A percentile compares a stretch with the other conserved stretches of the same genome.
phyloP scores from a whole-genome alignment of 2,797 vertebrate genomes.

The Crocodylus rhombifer region DNA sequence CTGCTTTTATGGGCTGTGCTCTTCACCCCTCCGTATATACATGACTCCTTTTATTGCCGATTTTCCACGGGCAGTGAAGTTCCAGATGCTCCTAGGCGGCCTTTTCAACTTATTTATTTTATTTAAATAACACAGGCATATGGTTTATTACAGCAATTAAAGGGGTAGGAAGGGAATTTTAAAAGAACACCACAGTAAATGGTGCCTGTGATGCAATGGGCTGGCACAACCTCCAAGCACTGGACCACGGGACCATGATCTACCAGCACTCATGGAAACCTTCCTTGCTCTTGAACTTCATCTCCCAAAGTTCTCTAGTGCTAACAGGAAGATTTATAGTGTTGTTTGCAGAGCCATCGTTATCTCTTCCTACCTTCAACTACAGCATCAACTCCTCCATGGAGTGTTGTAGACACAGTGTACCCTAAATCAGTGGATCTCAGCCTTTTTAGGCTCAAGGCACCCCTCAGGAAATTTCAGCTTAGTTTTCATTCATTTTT shows the following conservation, averaged over 20 bases:
- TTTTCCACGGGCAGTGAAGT: slow-evolving; percentile 20
- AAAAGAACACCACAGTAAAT: neutral
- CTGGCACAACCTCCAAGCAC: neutral
- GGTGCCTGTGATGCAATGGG: neutral
- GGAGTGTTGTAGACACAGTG: neutral
- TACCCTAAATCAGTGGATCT: no score
- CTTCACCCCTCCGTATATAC: fast-evolving
- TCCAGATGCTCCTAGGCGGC: neutral
- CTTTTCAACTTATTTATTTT: neutral
- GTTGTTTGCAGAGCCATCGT: neutral
- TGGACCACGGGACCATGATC: neutral
- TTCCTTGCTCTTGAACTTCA: neutral
- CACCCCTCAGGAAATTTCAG: no score
- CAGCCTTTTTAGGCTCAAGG: no score
- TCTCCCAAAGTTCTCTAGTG: neutral
- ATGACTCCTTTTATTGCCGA: neutral
- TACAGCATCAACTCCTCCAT: neutral
- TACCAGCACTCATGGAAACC: neutral
- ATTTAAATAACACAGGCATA: neutral
- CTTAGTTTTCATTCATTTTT: no score
- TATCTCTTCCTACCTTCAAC: neutral
- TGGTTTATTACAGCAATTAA: slow-evolving; percentile 19
- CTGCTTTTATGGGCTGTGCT: neutral
- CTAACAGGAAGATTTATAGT: neutral
- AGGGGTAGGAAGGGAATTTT: neutral